Conservation (phyloP, 2,113 vertebrate genomes). For the Cricetomys ansorgei region DNA sequence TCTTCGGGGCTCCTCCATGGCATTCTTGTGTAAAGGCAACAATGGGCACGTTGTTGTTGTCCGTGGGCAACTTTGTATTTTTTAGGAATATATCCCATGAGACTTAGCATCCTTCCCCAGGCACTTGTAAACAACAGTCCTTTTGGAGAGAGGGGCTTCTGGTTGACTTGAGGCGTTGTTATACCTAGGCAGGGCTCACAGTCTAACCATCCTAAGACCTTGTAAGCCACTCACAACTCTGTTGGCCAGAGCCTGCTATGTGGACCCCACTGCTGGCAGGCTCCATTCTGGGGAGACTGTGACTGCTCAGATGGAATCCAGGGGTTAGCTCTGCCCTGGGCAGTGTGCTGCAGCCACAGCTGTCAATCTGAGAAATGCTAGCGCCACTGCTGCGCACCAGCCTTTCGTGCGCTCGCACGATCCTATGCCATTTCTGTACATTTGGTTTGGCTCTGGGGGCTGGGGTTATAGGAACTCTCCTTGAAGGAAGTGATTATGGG, state of each 20-base stretch:
- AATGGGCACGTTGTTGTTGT: too few species aligned
- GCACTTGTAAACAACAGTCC: accelerated
- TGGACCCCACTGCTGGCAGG: background rate
- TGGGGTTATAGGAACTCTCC: background rate
- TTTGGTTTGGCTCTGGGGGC: background rate
- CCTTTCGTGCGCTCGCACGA: too few species aligned
- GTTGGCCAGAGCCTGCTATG: background rate
- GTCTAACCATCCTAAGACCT: accelerated
- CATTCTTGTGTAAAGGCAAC: too few species aligned
- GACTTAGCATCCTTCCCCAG: background rate
- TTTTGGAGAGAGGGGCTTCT: background rate
- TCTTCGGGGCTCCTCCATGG: background rate
- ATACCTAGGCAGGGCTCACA: background rate
- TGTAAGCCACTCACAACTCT: accelerated
- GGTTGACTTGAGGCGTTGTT: accelerated
- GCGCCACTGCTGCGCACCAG: accelerated
- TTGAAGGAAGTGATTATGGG: too few species aligned
- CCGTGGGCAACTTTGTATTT: accelerated
- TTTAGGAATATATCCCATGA: background rate
- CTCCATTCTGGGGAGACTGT: accelerated
- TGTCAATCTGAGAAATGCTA: accelerated
- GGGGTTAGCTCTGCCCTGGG: background rate
- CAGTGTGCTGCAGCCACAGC: background rate
- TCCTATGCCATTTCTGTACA: background rate
- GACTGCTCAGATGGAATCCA: too few species aligned